These are phyloP conservation scores for Liodrosophila aerea DNA, from an alignment of 2,888 invertebrate genomes.

Conservation along the genomic window DNA sequence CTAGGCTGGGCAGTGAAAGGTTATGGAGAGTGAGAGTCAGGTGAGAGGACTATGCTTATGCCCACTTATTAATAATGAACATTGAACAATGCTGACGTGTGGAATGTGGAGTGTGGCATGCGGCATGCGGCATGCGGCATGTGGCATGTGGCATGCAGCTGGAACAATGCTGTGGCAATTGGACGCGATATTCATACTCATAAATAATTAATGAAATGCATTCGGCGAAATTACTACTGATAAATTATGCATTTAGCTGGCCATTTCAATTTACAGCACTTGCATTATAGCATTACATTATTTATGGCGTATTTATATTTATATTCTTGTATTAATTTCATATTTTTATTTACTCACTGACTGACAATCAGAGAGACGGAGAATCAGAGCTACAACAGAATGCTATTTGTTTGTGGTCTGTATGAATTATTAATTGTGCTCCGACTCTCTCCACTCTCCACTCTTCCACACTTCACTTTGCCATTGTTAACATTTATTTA, in stretches of 20 bases:
- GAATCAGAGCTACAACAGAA: too few species aligned
- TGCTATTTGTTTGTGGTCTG: too few species aligned
- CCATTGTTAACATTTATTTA: not conserved
- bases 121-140: constrained; percentile 1
- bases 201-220: constrained; percentile 21
- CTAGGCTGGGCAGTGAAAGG: not conserved
- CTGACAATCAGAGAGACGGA: too few species aligned
- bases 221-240: constrained; percentile 11
- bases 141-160: constrained; percentile 4
- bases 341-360: too few species aligned
- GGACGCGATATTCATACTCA: constrained; percentile 6
- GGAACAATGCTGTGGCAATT: constrained; percentile 6
- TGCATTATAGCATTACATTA: constrained; percentile 16
- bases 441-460: not conserved
- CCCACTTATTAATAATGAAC: constrained; percentile 33
- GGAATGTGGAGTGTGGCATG: not conserved
- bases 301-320: not conserved
- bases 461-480: not conserved
- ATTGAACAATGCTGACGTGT: constrained; percentile 19
- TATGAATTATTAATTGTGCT: not conserved
- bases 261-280: constrained; percentile 26
- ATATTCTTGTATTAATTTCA: too few species aligned
- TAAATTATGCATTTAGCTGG: constrained; percentile 31
- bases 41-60: constrained; percentile 5
- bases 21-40: not conserved